Evolutionary conservation across 2,113 vertebrate genomes (phyloP).

Genomic region (Ovis aries): ARS-UI_Ramb_v3.0 NC_056054.1:92623001-92623500

Average conservation of each 20-base stretch:
- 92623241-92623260: not conserved
- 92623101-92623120: not conserved
- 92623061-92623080: not conserved
- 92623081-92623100: not conserved
- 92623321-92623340: not conserved
- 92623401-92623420: not conserved
- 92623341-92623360: not conserved
- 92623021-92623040: not conserved
- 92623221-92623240: not conserved
- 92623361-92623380: not conserved
- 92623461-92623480: not conserved
- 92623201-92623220: not conserved
- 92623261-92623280: not conserved
- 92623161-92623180: not conserved
- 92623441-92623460: not conserved
- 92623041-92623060: not conserved
- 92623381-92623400: not conserved
- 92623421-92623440: not conserved
- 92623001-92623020: not conserved
- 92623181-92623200: not conserved
- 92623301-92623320: not conserved
- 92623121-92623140: not conserved
- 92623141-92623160: not conserved
- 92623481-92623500: not conserved
- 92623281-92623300: not conserved